A percentile compares a stretch with the other conserved stretches of the same genome.
These are phyloP conservation scores for Sander lucioperca DNA, from an alignment of 2,113 vertebrate genomes.

Conservation along the genomic window DNA sequence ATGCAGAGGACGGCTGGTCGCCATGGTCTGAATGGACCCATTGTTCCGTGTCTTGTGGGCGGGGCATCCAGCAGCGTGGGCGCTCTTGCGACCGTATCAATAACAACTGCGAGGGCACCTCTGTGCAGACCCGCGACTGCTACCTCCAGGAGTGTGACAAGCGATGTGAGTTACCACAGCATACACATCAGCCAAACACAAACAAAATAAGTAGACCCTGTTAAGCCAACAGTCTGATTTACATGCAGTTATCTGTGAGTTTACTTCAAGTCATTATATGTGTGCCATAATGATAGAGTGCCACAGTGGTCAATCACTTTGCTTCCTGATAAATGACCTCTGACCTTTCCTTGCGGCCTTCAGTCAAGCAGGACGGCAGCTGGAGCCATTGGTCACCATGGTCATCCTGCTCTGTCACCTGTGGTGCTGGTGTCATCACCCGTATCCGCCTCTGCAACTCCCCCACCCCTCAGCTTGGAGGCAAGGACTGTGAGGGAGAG, in stretches of 20 bases:
- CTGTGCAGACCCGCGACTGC: slow-evolving; percentile 99
- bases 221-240: not conserved
- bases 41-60: slow-evolving; percentile 96
- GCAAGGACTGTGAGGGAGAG: slow-evolving; percentile 92
- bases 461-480: slow-evolving; percentile 95
- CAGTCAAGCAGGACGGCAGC: slow-evolving; percentile 97
- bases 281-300: not conserved
- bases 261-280: not conserved
- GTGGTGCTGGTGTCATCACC: slow-evolving; percentile 93
- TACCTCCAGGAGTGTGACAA: slow-evolving; percentile 98
- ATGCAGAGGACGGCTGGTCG: slow-evolving; percentile 96
- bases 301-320: not conserved
- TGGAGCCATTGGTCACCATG: slow-evolving; percentile 99
- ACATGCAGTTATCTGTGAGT: not conserved
- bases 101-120: slow-evolving; percentile 96
- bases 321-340: slow-evolving; percentile 36
- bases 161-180: slow-evolving; percentile 89
- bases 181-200: not conserved
- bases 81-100: slow-evolving; percentile 99
- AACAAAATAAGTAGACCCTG: not conserved
- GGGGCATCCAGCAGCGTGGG: slow-evolving; percentile 96
- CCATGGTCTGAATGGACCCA: slow-evolving; percentile 99
- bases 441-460: slow-evolving; percentile 99
- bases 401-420: slow-evolving; percentile 98
- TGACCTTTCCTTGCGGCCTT: slow-evolving; percentile 28